Percentiles rank a stretch among this genome's conserved stretches.
phyloP scores from a whole-genome alignment of 2,888 invertebrate genomes.

The Cataglyphis altisquamis region DNA sequence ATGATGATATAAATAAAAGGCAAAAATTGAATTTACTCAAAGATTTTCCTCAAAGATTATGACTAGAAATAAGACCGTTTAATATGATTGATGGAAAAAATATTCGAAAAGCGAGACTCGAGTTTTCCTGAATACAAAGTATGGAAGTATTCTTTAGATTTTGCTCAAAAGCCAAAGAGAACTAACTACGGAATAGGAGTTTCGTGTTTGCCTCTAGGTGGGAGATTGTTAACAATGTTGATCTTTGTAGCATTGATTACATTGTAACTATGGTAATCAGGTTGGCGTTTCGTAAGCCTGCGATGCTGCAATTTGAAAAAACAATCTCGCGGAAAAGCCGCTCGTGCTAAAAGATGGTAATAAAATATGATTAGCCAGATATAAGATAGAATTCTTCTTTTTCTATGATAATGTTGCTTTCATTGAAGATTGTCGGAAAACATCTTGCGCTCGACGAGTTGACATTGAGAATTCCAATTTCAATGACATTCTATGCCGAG shows the following conservation, averaged over 20 bases:
- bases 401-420: not conserved
- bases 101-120: not conserved
- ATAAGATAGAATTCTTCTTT: slow-evolving; percentile 3
- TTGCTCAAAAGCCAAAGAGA: not conserved
- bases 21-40: not conserved
- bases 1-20: not conserved
- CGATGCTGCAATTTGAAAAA: slow-evolving; percentile 34
- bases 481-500: slow-evolving; percentile 23
- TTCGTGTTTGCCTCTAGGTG: not conserved
- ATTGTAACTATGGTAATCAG: slow-evolving; percentile 37
- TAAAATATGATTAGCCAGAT: slow-evolving; percentile 45
- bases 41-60: not conserved
- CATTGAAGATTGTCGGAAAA: slow-evolving; percentile 38
- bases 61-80: slow-evolving; percentile 5
- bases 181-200: not conserved
- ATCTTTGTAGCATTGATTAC: slow-evolving; percentile 17
- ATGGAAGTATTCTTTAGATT: not conserved
- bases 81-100: not conserved
- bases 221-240: slow-evolving; percentile 37
- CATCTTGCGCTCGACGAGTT: slow-evolving; percentile 21
- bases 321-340: slow-evolving; percentile 23
- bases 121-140: not conserved
- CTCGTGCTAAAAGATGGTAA: slow-evolving; percentile 30
- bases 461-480: slow-evolving; percentile 51
- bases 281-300: slow-evolving; percentile 37